phyloP scores from a whole-genome alignment of 2,797 vertebrate species.

The Micropoecilia bifurca region DNA sequence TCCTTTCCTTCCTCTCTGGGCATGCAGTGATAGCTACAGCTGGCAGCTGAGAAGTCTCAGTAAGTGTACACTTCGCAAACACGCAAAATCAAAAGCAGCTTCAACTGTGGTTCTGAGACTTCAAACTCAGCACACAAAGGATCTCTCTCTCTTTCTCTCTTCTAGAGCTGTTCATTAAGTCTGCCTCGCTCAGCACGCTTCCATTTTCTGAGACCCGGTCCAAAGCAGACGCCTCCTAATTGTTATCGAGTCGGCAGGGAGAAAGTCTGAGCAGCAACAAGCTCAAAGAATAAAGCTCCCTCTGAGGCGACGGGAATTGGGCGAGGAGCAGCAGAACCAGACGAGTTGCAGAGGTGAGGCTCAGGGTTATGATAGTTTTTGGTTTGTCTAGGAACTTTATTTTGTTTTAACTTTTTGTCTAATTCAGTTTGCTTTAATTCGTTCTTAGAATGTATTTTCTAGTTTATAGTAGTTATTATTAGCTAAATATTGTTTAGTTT shows the following conservation, averaged over 20 bases:
- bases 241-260: slow-evolving; percentile 46
- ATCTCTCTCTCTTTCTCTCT: neutral
- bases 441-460: too few relatives aligned
- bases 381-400: too few relatives aligned
- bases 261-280: slow-evolving; percentile 16
- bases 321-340: slow-evolving; percentile 37
- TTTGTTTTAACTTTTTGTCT: too few relatives aligned
- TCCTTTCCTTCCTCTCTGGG: slow-evolving; percentile 73
- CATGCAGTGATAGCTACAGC: slow-evolving; percentile 41
- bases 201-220: slow-evolving; percentile 34
- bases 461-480: too few relatives aligned
- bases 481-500: too few relatives aligned
- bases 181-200: neutral
- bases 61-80: slow-evolving; percentile 19
- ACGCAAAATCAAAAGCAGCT: slow-evolving; percentile 29
- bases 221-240: slow-evolving; percentile 58
- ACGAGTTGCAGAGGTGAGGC: slow-evolving; percentile 16
- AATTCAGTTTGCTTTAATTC: too few relatives aligned
- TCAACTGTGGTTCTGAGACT: neutral
- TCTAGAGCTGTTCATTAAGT: slow-evolving; percentile 3
- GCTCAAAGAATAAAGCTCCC: slow-evolving; percentile 12
- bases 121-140: slow-evolving; percentile 1
- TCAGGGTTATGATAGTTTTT: neutral
- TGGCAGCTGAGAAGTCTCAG: slow-evolving; percentile 59
- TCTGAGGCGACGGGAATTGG: neutral